Evolutionary conservation across 2,797 vertebrate species (phyloP).

Genomic region (Chaetodon trifasciatus): DNA sequence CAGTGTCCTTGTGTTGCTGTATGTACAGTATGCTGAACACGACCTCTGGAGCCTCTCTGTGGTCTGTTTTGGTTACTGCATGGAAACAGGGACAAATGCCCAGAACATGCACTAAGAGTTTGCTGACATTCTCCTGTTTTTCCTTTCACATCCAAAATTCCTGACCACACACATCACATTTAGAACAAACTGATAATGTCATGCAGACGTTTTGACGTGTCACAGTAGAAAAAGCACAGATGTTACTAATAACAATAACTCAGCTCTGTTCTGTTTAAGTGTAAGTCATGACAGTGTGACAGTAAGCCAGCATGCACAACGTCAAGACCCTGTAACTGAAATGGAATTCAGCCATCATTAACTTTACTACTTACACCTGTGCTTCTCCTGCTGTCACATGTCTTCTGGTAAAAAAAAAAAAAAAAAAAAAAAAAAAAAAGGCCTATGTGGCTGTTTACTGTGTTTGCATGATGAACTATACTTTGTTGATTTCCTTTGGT

Average conservation of each 20-base stretch:
- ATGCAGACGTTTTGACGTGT: not conserved
- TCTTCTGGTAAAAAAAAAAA: not conserved
- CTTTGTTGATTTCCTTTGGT: not conserved
- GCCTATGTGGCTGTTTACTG: not conserved
- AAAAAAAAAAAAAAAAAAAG: not conserved
- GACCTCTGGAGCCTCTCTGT: constrained; percentile 35
- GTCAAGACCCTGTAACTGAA: not conserved
- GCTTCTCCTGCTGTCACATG: not conserved
- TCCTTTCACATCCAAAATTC: not conserved
- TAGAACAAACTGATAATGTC: not conserved
- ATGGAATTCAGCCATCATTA: not conserved
- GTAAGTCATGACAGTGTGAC: not conserved
- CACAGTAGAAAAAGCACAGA: not conserved
- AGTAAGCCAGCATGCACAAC: not conserved
- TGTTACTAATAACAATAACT: too few species aligned
- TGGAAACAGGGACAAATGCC: not conserved
- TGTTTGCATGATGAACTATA: not conserved
- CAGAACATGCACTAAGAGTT: not conserved
- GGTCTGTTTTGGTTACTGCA: constrained; percentile 44
- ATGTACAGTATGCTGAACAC: too few species aligned
- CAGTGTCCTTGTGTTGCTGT: not conserved
- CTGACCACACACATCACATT: not conserved
- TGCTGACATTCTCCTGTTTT: not conserved
- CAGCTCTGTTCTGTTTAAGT: not conserved
- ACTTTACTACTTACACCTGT: not conserved